phyloP scores from a whole-genome alignment of 2,888 invertebrate species.

The Pyrocoelia pectoralis region DNA sequence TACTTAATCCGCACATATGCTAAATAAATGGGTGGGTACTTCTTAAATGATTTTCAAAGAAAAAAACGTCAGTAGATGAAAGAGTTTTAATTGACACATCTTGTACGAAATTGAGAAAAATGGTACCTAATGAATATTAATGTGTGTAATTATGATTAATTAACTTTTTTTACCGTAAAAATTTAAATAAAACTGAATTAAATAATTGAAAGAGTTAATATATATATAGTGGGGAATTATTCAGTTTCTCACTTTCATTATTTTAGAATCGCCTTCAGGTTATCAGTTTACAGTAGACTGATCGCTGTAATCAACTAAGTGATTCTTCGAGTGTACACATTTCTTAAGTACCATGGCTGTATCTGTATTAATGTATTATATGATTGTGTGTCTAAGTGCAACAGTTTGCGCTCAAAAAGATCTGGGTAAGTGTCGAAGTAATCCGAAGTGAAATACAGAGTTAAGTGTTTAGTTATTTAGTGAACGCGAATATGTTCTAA shows the following conservation, averaged over 20 bases:
- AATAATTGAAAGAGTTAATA: neutral
- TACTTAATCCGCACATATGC: no score
- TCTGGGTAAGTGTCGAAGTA: neutral
- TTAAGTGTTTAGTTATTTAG: neutral
- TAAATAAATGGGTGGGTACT: no score
- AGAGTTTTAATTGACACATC: no score
- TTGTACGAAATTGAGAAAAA: no score
- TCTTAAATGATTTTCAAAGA: no score
- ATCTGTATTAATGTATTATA: neutral
- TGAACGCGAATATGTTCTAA: neutral
- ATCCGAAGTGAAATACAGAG: neutral
- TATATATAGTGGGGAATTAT: neutral
- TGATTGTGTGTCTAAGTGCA: neutral
- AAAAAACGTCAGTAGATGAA: no score
- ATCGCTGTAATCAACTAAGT: neutral
- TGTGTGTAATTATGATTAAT: no score
- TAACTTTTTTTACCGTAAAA: no score
- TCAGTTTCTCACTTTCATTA: conserved; percentile 1
- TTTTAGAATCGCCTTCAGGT: neutral
- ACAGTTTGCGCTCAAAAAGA: neutral
- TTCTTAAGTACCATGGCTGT: neutral
- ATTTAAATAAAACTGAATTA: neutral
- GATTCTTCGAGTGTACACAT: neutral
- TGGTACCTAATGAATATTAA: no score
- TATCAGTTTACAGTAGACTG: neutral